A percentile compares a stretch with the other conserved stretches of the same genome.
Conservation (phyloP, 1,140 invertebrate species). For the Aphelinus atriplicis region DNA sequence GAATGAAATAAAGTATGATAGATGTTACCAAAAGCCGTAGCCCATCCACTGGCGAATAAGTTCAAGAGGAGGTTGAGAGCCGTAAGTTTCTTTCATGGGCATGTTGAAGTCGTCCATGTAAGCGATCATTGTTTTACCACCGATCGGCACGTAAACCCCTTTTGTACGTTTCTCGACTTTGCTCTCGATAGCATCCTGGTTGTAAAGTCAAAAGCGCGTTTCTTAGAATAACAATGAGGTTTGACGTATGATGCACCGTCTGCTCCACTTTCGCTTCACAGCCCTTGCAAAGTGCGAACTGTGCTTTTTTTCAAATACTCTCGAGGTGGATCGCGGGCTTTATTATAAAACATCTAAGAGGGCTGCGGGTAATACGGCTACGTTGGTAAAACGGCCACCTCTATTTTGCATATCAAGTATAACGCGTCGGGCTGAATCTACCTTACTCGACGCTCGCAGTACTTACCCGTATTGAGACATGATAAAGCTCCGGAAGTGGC, state of each 20-base stretch:
- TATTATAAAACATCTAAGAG: too few species aligned
- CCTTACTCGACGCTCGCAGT: too few species aligned
- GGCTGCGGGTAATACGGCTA: too few species aligned
- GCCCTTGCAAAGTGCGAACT: not conserved
- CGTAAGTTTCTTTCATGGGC: conserved; percentile 87
- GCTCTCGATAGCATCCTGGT: conserved; percentile 78
- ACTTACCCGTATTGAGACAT: too few species aligned
- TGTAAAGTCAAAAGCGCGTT: conserved; percentile 14
- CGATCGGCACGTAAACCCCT: conserved; percentile 79
- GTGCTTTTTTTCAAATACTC: not conserved
- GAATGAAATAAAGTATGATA: too few species aligned
- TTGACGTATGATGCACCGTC: not conserved
- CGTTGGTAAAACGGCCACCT: too few species aligned
- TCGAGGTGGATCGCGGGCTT: not conserved
- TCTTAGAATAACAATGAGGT: conserved; percentile 24
- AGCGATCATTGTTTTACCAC: conserved; percentile 80
- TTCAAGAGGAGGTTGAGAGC: conserved; percentile 86
- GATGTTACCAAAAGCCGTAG: conserved; percentile 80
- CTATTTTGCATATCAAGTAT: too few species aligned
- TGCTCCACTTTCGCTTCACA: not conserved
- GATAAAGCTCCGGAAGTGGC: too few species aligned
- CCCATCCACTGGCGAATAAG: conserved; percentile 86
- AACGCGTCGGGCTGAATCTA: too few species aligned
- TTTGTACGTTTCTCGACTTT: conserved; percentile 85
- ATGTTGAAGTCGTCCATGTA: conserved; percentile 93